phyloP scores from a whole-genome alignment of 2,797 vertebrate species.

The Cichlasoma orientale region DNA sequence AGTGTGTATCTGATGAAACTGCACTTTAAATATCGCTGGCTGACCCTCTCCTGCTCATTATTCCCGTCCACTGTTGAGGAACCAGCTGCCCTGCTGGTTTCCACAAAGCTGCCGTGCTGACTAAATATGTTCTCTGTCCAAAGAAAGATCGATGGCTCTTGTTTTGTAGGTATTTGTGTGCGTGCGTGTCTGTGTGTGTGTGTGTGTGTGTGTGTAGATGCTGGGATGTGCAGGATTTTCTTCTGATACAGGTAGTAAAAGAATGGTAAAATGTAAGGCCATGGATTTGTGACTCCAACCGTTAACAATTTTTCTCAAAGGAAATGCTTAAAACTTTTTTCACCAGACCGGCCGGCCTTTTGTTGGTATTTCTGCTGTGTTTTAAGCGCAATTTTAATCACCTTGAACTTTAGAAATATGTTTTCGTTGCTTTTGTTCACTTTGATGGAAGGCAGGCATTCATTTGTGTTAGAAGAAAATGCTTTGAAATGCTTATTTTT shows the following conservation, averaged over 20 bases:
- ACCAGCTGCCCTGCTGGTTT: conserved; percentile 30
- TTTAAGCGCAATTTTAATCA: neutral
- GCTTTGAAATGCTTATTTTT: neutral
- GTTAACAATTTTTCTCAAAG: conserved; percentile 8
- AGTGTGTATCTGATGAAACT: conserved; percentile 34
- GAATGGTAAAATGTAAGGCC: conserved; percentile 14
- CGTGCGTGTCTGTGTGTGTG: conserved; percentile 15
- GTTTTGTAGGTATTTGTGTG: conserved; percentile 42
- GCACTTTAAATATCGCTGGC: conserved; percentile 25
- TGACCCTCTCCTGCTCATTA: conserved; percentile 57
- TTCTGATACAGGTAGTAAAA: conserved; percentile 7
- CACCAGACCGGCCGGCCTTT: neutral
- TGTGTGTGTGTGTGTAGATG: neutral
- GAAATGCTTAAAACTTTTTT: neutral
- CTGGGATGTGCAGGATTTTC: neutral
- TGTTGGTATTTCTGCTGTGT: neutral
- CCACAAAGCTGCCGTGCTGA: conserved; percentile 49
- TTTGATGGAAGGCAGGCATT: neutral
- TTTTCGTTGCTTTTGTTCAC: neutral
- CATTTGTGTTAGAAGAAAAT: neutral
- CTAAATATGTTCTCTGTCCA: conserved; percentile 51
- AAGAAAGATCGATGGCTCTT: conserved; percentile 49
- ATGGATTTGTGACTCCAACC: neutral
- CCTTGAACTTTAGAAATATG: neutral
- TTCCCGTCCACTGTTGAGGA: conserved; percentile 36